Evolutionary conservation across 1,140 invertebrate genomes (phyloP), one percentile per base, ranked within the genome.

Genomic region (Streblospio benedicti): DNA sequence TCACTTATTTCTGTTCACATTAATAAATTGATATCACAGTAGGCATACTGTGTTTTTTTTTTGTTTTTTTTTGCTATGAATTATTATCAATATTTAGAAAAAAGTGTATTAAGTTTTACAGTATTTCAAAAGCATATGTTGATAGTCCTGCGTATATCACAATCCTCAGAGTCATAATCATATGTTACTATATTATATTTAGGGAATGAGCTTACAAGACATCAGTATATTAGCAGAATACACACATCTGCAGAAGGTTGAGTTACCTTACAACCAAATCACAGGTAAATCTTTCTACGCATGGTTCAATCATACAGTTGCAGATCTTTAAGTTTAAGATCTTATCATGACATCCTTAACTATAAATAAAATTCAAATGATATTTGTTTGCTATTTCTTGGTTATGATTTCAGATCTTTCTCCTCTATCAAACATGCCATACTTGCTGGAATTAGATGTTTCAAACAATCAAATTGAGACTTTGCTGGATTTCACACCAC

Each of bases 251-350:
- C 73, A 75, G 62, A 76, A 71, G 57, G 65, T 76, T 47, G 73
- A 76, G 52, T 64, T 76, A 31, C 69, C 73, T n/a, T 72, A 76
- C 57, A 76, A 76, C 66, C 64, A 74, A 59, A 64, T 76, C 5
- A 69, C 69, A 68, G 74, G 74, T 75, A 68, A 66, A 9, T 33
- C n/a, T 57, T 33, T 18, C 20, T 4, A 44, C 9, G 4, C 6
- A 28, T 27, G 16, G 50, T 30, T 12, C 31, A 4, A 52, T 27
- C 27, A 52, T 16, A 28, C 16, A 5, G 31, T 23, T 52, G 20
- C n/a, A 30, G 6, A 52, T 23, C 9, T 47, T 9, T 20, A 23
- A 23, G 4, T 25, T 52, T 25, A 16, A 25, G 50, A 9, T 6
- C 5, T 27, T 4, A 27, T 27, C 6, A 25, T 52, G 12, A 27